Evolutionary conservation across 1,140 invertebrate species (phyloP), one percentile per base, ranked within the genome.

Genomic region (Bilobella aurantiaca): DNA sequence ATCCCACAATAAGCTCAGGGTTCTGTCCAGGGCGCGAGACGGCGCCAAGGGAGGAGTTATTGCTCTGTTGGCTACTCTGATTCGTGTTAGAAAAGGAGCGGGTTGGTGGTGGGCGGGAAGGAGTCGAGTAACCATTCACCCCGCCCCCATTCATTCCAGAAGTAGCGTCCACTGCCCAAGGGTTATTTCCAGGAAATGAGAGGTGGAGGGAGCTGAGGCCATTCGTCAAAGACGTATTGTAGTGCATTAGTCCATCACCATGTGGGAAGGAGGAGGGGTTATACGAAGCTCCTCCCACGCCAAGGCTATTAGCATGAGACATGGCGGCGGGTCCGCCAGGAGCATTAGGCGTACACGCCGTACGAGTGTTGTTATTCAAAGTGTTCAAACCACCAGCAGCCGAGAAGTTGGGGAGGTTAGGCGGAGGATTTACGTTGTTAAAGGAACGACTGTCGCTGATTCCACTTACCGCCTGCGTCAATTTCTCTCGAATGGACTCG

Each of bases 401-500:
- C n/a, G 37, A 42, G 37, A n/a, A 42, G n/a, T 42, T 12, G 37
- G 8, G n/a, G 37, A 42, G n/a, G 37, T 42, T 12, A n/a, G n/a
- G 37, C n/a, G 37, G 37, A 12, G n/a, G n/a, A n/a, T n/a, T n/a
- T n/a, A n/a, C n/a, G n/a, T n/a, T n/a, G n/a, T n/a, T n/a, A n/a
- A n/a, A n/a, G n/a, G n/a, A n/a, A n/a, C n/a, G n/a, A n/a, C n/a
- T n/a, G n/a, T 42, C 21, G 14, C 61, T 53, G 16, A 34, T 37
- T 21, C 53, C 63, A 59, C 57, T 58, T 59, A 59, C 63, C 63
- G 57, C 63, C 28, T 65, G 53, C 30, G 57, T 59, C 28, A 59
- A 30, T 21, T 28, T 28, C 18, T 59, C 30, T 29, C 16, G 57
- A 18, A 59, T 59, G 57, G 27, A 59, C 8, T 28, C 5, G 28